Conservation (phyloP, 2,888 invertebrate species). For the Ernsta delagoae region DNA sequence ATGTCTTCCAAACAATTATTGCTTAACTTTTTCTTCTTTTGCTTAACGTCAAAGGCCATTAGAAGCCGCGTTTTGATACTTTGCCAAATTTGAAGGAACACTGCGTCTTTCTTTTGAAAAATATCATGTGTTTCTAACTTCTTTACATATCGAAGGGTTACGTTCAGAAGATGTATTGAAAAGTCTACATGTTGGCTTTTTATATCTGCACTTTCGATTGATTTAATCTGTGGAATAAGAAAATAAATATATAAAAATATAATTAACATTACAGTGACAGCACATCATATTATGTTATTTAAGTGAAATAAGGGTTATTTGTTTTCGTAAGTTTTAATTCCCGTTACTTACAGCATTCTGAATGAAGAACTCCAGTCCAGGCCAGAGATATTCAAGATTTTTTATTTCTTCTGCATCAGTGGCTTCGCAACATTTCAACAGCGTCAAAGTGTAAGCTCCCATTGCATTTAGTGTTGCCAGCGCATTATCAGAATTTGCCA, state of each 20-base stretch:
- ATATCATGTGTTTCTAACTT: slow-evolving; percentile 67
- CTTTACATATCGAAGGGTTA: slow-evolving; percentile 65
- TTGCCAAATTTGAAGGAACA: slow-evolving; percentile 66
- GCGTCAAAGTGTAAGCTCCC: slow-evolving; percentile 69
- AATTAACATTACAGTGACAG: not conserved
- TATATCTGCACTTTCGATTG: slow-evolving; percentile 56
- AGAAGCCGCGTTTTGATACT: slow-evolving; percentile 57
- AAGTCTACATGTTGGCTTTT: slow-evolving; percentile 65
- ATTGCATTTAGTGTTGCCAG: slow-evolving; percentile 73
- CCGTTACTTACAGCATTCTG: slow-evolving; percentile 69
- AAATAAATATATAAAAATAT: not conserved
- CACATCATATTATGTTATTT: not conserved
- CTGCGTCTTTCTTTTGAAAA: slow-evolving; percentile 64
- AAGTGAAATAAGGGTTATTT: too few relatives aligned
- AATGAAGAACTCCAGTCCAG: slow-evolving; percentile 68
- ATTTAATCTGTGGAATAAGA: slow-evolving; percentile 61
- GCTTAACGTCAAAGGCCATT: slow-evolving; percentile 47
- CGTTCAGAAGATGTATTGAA: slow-evolving; percentile 65
- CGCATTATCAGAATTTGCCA: slow-evolving; percentile 55
- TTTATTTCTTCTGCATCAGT: slow-evolving; percentile 62
- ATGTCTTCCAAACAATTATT: slow-evolving; percentile 60
- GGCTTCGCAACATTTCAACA: slow-evolving; percentile 73
- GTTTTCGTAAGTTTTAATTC: too few relatives aligned
- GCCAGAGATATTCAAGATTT: slow-evolving; percentile 69
- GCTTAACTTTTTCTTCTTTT: slow-evolving; percentile 46